phyloP scores from a whole-genome alignment of 2,888 invertebrate species.

The Corythucha ciliata region DNA sequence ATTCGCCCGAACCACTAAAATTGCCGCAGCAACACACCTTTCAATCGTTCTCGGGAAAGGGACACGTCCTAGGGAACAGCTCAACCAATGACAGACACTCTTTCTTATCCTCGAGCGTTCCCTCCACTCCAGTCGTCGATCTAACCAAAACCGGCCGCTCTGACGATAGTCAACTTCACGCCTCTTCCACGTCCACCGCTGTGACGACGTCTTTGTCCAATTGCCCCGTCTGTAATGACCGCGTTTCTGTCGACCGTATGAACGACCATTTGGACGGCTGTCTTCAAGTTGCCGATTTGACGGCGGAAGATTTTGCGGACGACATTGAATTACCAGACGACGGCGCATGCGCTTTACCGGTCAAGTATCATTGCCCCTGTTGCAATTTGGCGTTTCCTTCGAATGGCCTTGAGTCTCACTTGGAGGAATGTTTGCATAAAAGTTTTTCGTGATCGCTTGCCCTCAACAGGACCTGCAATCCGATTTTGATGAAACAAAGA shows the following conservation, averaged over 20 bases:
- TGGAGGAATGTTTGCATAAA: conserved; percentile 24
- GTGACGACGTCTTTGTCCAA: conserved; percentile 15
- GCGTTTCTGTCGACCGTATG: conserved; percentile 29
- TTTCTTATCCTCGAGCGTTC: too few species aligned
- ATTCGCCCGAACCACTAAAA: too few species aligned
- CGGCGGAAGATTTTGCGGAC: conserved; percentile 17
- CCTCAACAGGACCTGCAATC: too few species aligned
- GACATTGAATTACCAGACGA: conserved; percentile 24
- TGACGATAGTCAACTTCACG: conserved; percentile 5
- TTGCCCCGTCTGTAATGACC: conserved; percentile 34
- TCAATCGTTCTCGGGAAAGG: too few species aligned
- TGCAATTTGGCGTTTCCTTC: conserved; percentile 16
- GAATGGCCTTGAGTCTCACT: conserved; percentile 21
- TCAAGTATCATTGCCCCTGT: conserved; percentile 21
- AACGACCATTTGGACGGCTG: conserved; percentile 36
- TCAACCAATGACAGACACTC: too few species aligned
- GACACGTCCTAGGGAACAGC: too few species aligned
- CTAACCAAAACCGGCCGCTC: background rate
- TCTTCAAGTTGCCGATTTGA: conserved; percentile 18
- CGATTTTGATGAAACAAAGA: too few species aligned
- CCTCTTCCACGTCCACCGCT: conserved; percentile 6
- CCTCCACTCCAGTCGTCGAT: conserved; percentile 9
- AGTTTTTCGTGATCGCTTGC: too few species aligned
- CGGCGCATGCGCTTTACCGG: background rate
- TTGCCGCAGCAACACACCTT: too few species aligned